phyloP scores from a whole-genome alignment of 1,140 invertebrate species.

The Anastrepha obliqua region DNA sequence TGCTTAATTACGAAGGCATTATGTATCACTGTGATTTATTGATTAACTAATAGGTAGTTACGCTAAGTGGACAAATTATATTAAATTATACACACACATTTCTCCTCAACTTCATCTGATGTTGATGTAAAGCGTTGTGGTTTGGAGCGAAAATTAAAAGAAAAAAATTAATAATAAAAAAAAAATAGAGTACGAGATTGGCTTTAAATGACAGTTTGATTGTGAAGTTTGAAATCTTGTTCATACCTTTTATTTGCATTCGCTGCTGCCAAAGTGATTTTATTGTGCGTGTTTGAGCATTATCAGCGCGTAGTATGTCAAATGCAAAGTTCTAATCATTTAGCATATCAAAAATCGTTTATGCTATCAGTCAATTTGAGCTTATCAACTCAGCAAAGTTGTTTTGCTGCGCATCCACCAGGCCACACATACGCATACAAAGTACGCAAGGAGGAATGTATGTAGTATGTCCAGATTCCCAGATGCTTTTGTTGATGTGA shows the following conservation, averaged over 20 bases:
- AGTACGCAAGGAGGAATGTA: neutral
- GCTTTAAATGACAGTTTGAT: neutral
- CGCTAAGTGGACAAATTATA: constrained; percentile 48
- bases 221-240: neutral
- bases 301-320: neutral
- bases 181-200: neutral
- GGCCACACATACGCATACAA: neutral
- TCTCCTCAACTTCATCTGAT: neutral
- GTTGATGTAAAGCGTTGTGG: neutral
- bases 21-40: constrained; percentile 42
- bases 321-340: constrained; percentile 10
- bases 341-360: constrained; percentile 48
- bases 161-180: neutral
- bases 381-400: constrained; percentile 36
- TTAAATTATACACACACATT: constrained; percentile 34
- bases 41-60: constrained; percentile 32
- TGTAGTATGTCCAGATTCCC: neutral
- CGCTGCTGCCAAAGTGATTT: constrained; percentile 2
- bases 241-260: neutral
- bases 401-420: neutral
- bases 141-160: neutral
- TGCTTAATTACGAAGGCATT: constrained; percentile 1
- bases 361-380: constrained; percentile 40
- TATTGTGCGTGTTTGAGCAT: constrained; percentile 25
- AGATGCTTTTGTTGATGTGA: neutral